These are phyloP conservation scores for Aramus guarauna DNA, from an alignment of 2,113 vertebrate species.

Conservation along the genomic window DNA sequence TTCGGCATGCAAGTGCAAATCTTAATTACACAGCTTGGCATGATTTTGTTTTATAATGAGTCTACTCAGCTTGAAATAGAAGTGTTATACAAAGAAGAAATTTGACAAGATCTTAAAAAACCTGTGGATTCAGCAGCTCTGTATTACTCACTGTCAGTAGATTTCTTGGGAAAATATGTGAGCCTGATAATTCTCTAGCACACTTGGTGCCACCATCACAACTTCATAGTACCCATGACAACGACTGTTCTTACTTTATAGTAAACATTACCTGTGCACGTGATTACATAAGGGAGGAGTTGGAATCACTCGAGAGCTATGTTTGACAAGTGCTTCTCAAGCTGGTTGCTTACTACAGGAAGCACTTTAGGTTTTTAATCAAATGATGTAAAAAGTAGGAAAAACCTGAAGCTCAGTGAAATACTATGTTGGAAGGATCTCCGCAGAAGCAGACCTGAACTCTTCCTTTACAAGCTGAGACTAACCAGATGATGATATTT, in stretches of 20 bases:
- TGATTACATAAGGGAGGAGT: not conserved
- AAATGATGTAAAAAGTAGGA: not conserved
- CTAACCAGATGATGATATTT: not conserved
- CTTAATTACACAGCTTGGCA: not conserved
- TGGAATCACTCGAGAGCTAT: not conserved
- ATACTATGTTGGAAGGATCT: not conserved
- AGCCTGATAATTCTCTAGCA: not conserved
- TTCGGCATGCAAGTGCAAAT: not conserved
- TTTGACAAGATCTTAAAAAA: not conserved
- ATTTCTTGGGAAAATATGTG: not conserved
- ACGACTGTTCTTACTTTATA: not conserved
- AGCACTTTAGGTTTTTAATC: not conserved
- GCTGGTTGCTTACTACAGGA: not conserved
- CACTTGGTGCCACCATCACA: not conserved
- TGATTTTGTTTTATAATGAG: not conserved
- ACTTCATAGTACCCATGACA: not conserved
- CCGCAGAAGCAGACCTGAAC: not conserved
- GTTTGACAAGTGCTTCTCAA: not conserved
- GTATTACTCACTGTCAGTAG: not conserved
- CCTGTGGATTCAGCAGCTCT: not conserved
- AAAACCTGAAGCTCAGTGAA: not conserved
- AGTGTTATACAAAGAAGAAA: not conserved
- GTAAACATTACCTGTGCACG: not conserved
- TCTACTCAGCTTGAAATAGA: not conserved
- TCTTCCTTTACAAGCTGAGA: not conserved